phyloP scores from a whole-genome alignment of 2,888 invertebrate genomes.

The Patella ulyssiponensis region DNA sequence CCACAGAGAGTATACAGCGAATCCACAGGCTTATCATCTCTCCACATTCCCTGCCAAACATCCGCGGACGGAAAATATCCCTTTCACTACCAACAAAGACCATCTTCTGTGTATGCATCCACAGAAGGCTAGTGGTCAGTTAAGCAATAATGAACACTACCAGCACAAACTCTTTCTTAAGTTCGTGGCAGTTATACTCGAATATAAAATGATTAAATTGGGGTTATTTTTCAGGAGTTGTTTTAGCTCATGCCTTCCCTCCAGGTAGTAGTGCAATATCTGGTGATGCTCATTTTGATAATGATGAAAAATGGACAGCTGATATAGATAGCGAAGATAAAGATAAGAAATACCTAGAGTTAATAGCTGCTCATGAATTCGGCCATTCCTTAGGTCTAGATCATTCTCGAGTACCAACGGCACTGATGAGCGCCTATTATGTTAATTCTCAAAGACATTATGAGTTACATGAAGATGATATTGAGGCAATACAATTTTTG shows the following conservation, averaged over 20 bases:
- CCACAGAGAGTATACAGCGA: too few relatives aligned
- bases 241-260: conserved; percentile 23
- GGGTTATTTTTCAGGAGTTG: conserved; percentile 5
- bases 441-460: neutral
- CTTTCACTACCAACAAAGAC: too few relatives aligned
- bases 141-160: neutral
- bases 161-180: neutral
- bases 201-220: too few relatives aligned
- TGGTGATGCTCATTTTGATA: conserved; percentile 25
- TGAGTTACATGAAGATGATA: conserved; percentile 15
- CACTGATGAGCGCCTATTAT: conserved; percentile 22
- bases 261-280: conserved; percentile 16
- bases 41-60: too few relatives aligned
- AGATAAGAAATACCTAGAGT: conserved; percentile 12
- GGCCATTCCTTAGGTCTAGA: conserved; percentile 21
- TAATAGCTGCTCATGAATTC: conserved; percentile 22
- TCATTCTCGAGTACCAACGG: conserved; percentile 1
- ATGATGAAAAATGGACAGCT: conserved; percentile 22
- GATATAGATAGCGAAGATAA: conserved; percentile 10
- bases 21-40: too few relatives aligned
- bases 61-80: too few relatives aligned
- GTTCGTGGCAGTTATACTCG: neutral
- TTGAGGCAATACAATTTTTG: conserved; percentile 16
- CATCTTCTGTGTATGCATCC: too few relatives aligned
- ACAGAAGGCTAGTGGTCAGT: neutral